Percentiles rank a stretch among this genome's conserved stretches.
Conservation (phyloP, 2,888 invertebrate genomes). For the Gerris lacustris region DNA sequence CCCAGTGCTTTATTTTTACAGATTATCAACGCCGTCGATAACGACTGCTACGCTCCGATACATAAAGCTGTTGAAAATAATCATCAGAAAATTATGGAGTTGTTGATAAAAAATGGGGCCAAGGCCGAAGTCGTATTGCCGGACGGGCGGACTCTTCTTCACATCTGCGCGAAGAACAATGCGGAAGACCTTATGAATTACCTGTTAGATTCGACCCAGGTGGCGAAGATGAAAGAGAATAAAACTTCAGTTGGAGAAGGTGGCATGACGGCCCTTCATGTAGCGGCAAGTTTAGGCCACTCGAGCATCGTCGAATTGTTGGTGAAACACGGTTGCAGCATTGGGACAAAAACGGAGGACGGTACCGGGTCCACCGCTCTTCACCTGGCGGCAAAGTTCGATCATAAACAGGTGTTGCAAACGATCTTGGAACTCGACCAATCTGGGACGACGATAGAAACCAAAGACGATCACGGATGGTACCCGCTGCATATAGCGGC, state of each 20-base stretch:
- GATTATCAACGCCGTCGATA: constrained; percentile 36
- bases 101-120: constrained; percentile 41
- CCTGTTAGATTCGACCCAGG: constrained; percentile 35
- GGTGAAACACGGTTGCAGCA: constrained; percentile 39
- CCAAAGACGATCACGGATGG: constrained; percentile 16
- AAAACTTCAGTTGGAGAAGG: constrained; percentile 4
- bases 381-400: constrained; percentile 30
- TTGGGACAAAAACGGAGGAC: constrained; percentile 39
- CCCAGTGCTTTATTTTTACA: constrained; percentile 31
- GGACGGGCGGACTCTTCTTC: constrained; percentile 45
- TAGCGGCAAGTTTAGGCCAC: constrained; percentile 46
- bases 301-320: constrained; percentile 43
- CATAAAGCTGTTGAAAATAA: constrained; percentile 41
- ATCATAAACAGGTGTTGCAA: constrained; percentile 25
- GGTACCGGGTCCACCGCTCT: constrained; percentile 27
- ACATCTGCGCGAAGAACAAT: constrained; percentile 47
- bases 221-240: constrained; percentile 8
- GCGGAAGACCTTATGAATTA: constrained; percentile 43
- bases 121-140: constrained; percentile 40
- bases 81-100: constrained; percentile 39
- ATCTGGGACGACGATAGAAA: constrained; percentile 28
- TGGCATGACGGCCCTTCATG: constrained; percentile 44
- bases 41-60: constrained; percentile 30
- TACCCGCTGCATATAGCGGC: constrained; percentile 41
- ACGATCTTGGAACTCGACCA: constrained; percentile 35